Evolutionary conservation across 2,888 invertebrate genomes (phyloP).

Genomic region (Drosophila monieri): DNA sequence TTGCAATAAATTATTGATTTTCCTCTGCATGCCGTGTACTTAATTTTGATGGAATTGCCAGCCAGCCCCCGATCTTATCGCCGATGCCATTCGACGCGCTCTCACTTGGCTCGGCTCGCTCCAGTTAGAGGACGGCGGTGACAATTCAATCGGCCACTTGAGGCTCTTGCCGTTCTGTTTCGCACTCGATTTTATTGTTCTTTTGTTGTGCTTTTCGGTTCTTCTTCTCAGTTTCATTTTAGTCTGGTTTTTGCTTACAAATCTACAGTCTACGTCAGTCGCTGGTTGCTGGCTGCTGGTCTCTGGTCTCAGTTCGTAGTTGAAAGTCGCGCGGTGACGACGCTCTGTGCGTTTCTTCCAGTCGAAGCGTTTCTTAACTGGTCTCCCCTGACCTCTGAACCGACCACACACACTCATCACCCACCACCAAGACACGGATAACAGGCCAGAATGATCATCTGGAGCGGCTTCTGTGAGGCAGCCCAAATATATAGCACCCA

Average conservation of each 20-base stretch:
- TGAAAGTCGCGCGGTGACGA: slow-evolving; percentile 62
- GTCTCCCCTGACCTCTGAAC: slow-evolving; percentile 4
- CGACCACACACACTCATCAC: neutral
- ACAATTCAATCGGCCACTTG: slow-evolving; percentile 75
- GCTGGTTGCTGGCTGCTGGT: too few relatives aligned
- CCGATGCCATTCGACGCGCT: slow-evolving; percentile 43
- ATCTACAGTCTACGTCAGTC: slow-evolving; percentile 9
- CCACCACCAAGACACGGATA: neutral
- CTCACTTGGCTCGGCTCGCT: slow-evolving; percentile 52
- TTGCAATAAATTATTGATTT: slow-evolving; percentile 38
- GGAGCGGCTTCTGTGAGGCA: slow-evolving; percentile 83
- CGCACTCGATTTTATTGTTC: slow-evolving; percentile 35
- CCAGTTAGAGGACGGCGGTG: slow-evolving; percentile 61
- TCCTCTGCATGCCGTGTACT: slow-evolving; percentile 20
- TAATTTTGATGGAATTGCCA: slow-evolving; percentile 31
- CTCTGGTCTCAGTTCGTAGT: slow-evolving; percentile 55
- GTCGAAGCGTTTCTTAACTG: slow-evolving; percentile 34
- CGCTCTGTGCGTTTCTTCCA: slow-evolving; percentile 52
- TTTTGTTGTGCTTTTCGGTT: slow-evolving; percentile 39
- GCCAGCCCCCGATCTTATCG: slow-evolving; percentile 44
- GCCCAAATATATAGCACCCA: slow-evolving; percentile 83
- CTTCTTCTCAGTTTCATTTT: slow-evolving; percentile 15
- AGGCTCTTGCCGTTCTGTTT: slow-evolving; percentile 39
- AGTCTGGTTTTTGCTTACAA: slow-evolving; percentile 13
- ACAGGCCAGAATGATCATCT: slow-evolving; percentile 80